Percentiles rank a stretch among this genome's conserved stretches.
These are phyloP conservation scores for Lasioglossum lativentre DNA, from an alignment of 2,888 invertebrate species.

Conservation along the genomic window DNA sequence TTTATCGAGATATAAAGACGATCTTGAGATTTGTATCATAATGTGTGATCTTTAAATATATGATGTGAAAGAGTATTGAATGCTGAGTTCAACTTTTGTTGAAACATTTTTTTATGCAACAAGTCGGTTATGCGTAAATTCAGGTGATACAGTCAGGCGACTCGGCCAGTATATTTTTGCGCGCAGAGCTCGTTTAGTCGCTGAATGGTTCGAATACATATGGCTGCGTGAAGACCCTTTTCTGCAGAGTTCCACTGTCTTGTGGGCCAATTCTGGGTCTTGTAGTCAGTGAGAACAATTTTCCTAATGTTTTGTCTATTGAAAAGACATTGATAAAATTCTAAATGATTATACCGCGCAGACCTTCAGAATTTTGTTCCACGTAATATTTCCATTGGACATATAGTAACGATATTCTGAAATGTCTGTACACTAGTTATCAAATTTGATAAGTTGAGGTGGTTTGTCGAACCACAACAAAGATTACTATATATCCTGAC, in stretches of 20 bases:
- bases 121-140: not conserved
- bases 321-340: not conserved
- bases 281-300: not conserved
- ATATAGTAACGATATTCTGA: too few species aligned
- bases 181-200: not conserved
- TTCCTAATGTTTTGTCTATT: not conserved
- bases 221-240: not conserved
- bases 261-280: not conserved
- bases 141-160: not conserved
- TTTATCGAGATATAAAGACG: not conserved
- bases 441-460: not conserved
- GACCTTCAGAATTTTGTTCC: not conserved
- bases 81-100: not conserved
- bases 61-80: too few species aligned
- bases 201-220: not conserved
- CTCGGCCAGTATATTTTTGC: slow-evolving; percentile 21
- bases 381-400: too few species aligned
- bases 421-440: not conserved
- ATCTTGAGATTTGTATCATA: not conserved
- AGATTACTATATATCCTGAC: too few species aligned
- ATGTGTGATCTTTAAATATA: not conserved
- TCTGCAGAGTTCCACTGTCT: not conserved
- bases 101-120: not conserved
- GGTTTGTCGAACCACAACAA: not conserved
- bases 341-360: not conserved